These are phyloP conservation scores for Drosophila mauritiana DNA, from an alignment of 1,140 invertebrate genomes.

Conservation along the genomic window DNA sequence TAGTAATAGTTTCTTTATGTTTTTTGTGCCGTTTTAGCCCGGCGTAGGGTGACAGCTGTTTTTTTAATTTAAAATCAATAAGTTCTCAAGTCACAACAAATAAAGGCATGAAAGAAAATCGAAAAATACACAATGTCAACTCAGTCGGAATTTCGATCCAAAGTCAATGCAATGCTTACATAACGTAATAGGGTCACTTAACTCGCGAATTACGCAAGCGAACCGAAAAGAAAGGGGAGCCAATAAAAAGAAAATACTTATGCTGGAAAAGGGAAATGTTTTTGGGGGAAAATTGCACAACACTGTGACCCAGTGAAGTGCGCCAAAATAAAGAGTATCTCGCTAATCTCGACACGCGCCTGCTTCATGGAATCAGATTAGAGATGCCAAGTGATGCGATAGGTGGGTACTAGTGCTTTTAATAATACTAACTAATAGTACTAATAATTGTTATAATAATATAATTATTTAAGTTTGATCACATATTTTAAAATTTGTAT, in stretches of 20 bases:
- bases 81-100: conserved; percentile 12
- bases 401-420: not conserved
- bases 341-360: conserved; percentile 38
- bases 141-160: conserved; percentile 62
- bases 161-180: conserved; percentile 77
- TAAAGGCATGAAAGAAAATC: conserved; percentile 7
- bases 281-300: conserved; percentile 29
- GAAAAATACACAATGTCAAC: conserved; percentile 63
- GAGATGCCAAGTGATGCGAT: not conserved
- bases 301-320: conserved; percentile 30
- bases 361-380: not conserved
- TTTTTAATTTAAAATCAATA: conserved; percentile 32
- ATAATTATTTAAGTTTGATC: too few relatives aligned
- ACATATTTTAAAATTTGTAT: too few relatives aligned
- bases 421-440: not conserved
- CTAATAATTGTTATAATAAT: too few relatives aligned
- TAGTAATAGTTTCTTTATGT: not conserved
- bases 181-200: conserved; percentile 28
- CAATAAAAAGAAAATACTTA: conserved; percentile 39
- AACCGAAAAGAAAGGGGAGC: conserved; percentile 14
- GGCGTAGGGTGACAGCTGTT: conserved; percentile 34
- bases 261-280: conserved; percentile 26
- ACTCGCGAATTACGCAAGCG: conserved; percentile 58
- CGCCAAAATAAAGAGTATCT: not conserved
- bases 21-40: not conserved